Conservation (phyloP, 2,888 invertebrate genomes). For the Pegoplata infirma region DNA sequence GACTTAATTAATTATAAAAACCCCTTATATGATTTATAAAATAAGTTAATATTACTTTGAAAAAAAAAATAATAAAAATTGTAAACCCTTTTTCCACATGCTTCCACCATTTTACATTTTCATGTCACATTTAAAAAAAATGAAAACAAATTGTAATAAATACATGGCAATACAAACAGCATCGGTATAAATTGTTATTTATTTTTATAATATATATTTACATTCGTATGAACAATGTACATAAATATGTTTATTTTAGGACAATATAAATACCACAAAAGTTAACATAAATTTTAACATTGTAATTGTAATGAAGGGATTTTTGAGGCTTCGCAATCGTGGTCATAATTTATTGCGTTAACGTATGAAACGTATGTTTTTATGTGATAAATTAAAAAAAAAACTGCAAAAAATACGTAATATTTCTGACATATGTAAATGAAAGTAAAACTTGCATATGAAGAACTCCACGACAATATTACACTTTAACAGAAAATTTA, state of each 20-base stretch:
- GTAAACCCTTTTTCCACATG: background rate
- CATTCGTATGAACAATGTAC: too few species aligned
- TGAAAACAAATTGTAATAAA: background rate
- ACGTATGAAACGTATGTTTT: slow-evolving; percentile 26
- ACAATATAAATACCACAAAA: slow-evolving; percentile 34
- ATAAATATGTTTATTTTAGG: background rate
- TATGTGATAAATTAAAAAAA: slow-evolving; percentile 28
- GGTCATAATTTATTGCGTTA: slow-evolving; percentile 46
- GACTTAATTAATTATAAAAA: too few species aligned
- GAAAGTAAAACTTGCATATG: background rate
- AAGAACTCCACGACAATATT: too few species aligned
- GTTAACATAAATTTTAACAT: slow-evolving; percentile 45
- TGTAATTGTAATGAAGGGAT: slow-evolving; percentile 41
- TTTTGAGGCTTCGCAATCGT: slow-evolving; percentile 36
- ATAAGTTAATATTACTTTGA: slow-evolving; percentile 25
- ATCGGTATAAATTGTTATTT: too few species aligned
- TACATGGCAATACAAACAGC: too few species aligned
- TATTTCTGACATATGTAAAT: background rate
- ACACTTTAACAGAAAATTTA: too few species aligned
- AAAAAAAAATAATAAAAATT: slow-evolving; percentile 23
- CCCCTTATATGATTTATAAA: slow-evolving; percentile 28
- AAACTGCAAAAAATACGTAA: background rate
- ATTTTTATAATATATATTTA: background rate
- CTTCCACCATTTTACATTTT: background rate
- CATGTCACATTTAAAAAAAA: background rate